phyloP scores from a whole-genome alignment of 2,797 vertebrate genomes.

The Pelobates cultripes region DNA sequence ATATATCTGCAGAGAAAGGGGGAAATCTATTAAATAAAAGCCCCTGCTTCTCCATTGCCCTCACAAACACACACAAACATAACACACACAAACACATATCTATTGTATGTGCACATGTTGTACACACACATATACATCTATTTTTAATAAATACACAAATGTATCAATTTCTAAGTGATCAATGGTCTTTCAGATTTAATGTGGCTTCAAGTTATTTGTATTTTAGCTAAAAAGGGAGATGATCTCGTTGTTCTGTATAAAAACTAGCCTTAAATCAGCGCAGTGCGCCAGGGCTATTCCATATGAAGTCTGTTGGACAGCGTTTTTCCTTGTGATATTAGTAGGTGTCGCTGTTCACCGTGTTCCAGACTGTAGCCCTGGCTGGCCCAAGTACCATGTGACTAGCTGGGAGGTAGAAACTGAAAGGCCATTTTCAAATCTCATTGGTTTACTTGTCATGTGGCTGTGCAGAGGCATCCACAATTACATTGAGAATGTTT shows the following conservation, averaged over 20 bases:
- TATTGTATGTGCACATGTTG: too few species aligned
- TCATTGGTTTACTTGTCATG: constrained; percentile 99
- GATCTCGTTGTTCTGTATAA: constrained; percentile 39
- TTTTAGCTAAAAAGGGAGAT: too few species aligned
- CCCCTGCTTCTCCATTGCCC: too few species aligned
- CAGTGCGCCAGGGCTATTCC: constrained; percentile 55
- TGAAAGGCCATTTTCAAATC: constrained; percentile 98
- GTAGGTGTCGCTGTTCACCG: constrained; percentile 98
- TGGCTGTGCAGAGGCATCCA: constrained; percentile 94
- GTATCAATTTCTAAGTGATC: too few species aligned
- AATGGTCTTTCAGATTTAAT: too few species aligned
- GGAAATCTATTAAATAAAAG: too few species aligned
- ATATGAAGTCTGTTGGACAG: constrained; percentile 16
- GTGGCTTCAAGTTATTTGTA: too few species aligned
- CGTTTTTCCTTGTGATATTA: constrained; percentile 68
- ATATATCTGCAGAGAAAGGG: too few species aligned
- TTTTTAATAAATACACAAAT: too few species aligned
- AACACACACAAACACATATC: too few species aligned
- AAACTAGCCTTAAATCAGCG: constrained; percentile 57
- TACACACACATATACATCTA: too few species aligned
- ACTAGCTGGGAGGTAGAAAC: constrained; percentile 87
- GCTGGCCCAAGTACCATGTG: constrained; percentile 75
- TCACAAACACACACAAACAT: too few species aligned
- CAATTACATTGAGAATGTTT: constrained; percentile 97
- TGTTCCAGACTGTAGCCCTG: constrained; percentile 74